Evolutionary conservation across 2,113 vertebrate genomes (phyloP), one percentile per base, ranked within the genome.

Genomic region (Xenopus laevis): DNA sequence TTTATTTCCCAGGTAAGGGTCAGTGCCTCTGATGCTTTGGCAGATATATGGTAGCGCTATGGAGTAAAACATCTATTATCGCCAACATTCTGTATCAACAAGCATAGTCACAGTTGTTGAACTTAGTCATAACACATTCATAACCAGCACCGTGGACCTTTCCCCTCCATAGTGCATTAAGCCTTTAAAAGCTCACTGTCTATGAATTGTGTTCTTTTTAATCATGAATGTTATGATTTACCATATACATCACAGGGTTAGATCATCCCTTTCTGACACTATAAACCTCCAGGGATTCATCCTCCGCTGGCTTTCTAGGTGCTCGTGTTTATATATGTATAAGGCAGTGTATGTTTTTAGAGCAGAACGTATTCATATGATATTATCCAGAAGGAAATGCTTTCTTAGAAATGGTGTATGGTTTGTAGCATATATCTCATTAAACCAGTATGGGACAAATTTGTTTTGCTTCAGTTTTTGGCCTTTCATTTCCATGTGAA

Each of bases 211-310:
- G 30, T 52, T 58, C 27, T 70, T 45, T 50, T 77, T 70, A 69
- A 46, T 70, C 74, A 69, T 57, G 66, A 70, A 64, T 77, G 74
- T 77, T 77, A 77, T 77, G 74, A 69, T 77, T 77, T 77, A 70
- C 67, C 46, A 45, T 70, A 67, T 16, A 77, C 44, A 62, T 16
- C 33, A 57, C 23, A 68, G 68, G n/a, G 68, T 68, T 70, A 63
- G 63, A 69, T 55, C 46, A 70, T 77, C 18, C 64, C 66, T 68
- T 64, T 45, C 74, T 77, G 74, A 70, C 74, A 77, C 9, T 11
- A 68, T 64, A 68, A 77, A 77, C 47, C 67, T 70, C 55, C 11
- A 21, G 74, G 59, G 50, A 70, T 76, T 75, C 58, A 68, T 75
- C 13, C 23, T 68, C 58, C 27, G 18, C 18, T 21, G 18, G 63